Percentiles rank a stretch among this genome's conserved stretches.
Evolutionary conservation across 2,113 vertebrate species (phyloP).

Genomic region (Myodes glareolus): DNA sequence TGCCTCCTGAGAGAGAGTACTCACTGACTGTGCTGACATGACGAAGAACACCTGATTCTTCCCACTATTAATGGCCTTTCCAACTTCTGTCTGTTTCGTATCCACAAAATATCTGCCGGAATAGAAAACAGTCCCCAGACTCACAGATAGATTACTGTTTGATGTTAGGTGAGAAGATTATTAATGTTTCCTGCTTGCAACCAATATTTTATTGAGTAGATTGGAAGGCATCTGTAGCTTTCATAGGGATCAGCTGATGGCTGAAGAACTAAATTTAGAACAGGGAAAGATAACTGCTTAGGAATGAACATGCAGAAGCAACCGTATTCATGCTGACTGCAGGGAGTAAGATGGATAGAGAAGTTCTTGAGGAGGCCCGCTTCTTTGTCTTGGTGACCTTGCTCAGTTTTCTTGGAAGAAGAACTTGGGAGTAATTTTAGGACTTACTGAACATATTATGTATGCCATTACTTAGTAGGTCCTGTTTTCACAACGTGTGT

Average conservation of each 20-base stretch:
- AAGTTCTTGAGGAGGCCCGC: background rate
- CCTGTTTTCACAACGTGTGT: background rate
- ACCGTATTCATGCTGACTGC: background rate
- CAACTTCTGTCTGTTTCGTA: background rate
- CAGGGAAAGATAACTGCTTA: background rate
- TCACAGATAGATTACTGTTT: background rate
- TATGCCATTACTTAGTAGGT: background rate
- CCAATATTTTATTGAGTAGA: background rate
- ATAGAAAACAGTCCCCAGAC: background rate
- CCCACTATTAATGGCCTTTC: background rate
- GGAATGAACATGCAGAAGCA: background rate
- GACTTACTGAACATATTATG: background rate
- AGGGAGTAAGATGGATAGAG: background rate
- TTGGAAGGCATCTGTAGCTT: background rate
- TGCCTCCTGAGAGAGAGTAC: background rate
- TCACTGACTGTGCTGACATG: background rate
- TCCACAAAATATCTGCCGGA: background rate
- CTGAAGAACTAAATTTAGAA: background rate
- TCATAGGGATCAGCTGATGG: background rate
- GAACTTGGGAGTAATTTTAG: background rate
- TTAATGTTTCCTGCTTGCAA: background rate
- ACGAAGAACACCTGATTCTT: background rate
- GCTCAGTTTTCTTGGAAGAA: constrained; percentile 8
- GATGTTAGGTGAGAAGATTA: background rate
- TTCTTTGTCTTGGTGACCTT: background rate